These are phyloP conservation scores for Callosobruchus maculatus DNA, from an alignment of 2,888 invertebrate genomes.

Conservation along the genomic window DNA sequence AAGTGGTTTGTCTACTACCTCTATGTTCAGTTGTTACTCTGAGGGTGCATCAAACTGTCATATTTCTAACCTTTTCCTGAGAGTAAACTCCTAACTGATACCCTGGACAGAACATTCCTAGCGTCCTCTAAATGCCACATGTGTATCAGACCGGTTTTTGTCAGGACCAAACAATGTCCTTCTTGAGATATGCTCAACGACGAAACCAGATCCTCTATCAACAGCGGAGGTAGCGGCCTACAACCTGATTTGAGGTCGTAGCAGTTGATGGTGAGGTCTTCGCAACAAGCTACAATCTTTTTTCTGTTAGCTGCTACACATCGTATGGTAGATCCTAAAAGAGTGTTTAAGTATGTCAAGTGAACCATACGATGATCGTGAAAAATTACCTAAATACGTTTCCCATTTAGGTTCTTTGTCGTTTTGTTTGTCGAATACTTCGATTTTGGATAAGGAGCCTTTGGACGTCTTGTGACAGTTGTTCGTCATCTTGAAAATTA, in stretches of 20 bases:
- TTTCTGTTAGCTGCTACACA: slow-evolving; percentile 60
- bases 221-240: slow-evolving; percentile 53
- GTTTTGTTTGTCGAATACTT: slow-evolving; percentile 55
- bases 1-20: too few relatives aligned
- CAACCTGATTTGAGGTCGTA: slow-evolving; percentile 54
- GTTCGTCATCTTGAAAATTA: slow-evolving; percentile 40
- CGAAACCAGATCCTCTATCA: slow-evolving; percentile 58
- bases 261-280: slow-evolving; percentile 64
- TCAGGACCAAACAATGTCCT: slow-evolving; percentile 54
- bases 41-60: background rate
- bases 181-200: slow-evolving; percentile 53
- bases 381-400: slow-evolving; percentile 58
- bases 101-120: slow-evolving; percentile 52
- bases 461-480: slow-evolving; percentile 53
- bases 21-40: too few relatives aligned
- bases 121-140: slow-evolving; percentile 61
- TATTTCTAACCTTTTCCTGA: slow-evolving; percentile 51
- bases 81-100: slow-evolving; percentile 60
- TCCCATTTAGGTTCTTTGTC: slow-evolving; percentile 67
- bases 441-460: slow-evolving; percentile 57
- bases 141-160: slow-evolving; percentile 52
- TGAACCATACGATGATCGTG: too few relatives aligned
- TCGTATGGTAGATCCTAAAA: slow-evolving; percentile 57
- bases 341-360: background rate
- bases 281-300: slow-evolving; percentile 62